Percentiles rank a stretch among this genome's conserved stretches.
Evolutionary conservation across 2,888 invertebrate species (phyloP).

Genomic region (Erannis defoliaria): DNA sequence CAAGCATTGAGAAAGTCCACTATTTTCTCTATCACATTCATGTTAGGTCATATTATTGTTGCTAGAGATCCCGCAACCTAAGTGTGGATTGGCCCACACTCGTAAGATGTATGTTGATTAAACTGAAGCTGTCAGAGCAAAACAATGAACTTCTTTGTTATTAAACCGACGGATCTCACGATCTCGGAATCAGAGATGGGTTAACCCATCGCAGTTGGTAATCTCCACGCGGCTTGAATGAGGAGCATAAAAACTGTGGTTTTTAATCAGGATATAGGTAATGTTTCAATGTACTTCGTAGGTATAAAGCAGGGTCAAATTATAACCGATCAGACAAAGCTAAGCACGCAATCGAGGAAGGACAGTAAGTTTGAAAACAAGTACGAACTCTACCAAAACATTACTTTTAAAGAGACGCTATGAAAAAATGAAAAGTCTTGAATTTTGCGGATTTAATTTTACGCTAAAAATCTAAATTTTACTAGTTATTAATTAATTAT

Average conservation of each 20-base stretch:
- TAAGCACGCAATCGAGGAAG: not conserved
- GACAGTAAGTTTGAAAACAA: too few relatives aligned
- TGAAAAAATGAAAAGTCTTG: too few relatives aligned
- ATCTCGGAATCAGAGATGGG: slow-evolving; percentile 6
- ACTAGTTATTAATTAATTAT: not conserved
- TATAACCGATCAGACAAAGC: slow-evolving; percentile 15
- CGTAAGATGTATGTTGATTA: slow-evolving; percentile 5
- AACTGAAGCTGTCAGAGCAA: slow-evolving; percentile 6
- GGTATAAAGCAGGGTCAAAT: slow-evolving; percentile 23
- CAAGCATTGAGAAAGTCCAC: too few relatives aligned
- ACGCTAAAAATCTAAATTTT: too few relatives aligned
- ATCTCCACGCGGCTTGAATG: not conserved
- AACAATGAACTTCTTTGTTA: slow-evolving; percentile 27
- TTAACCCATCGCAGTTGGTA: not conserved
- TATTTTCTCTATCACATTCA: too few relatives aligned
- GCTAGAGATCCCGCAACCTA: not conserved
- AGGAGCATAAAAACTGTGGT: slow-evolving; percentile 20
- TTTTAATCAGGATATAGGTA: slow-evolving; percentile 29
- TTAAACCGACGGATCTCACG: slow-evolving; percentile 23
- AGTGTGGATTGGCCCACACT: not conserved
- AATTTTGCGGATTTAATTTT: too few relatives aligned
- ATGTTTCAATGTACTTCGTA: slow-evolving; percentile 3
- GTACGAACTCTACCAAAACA: too few relatives aligned
- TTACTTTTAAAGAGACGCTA: too few relatives aligned
- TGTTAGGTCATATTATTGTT: not conserved